Evolutionary conservation across 2,888 invertebrate genomes (phyloP).

Genomic region (Elegia similella): DNA sequence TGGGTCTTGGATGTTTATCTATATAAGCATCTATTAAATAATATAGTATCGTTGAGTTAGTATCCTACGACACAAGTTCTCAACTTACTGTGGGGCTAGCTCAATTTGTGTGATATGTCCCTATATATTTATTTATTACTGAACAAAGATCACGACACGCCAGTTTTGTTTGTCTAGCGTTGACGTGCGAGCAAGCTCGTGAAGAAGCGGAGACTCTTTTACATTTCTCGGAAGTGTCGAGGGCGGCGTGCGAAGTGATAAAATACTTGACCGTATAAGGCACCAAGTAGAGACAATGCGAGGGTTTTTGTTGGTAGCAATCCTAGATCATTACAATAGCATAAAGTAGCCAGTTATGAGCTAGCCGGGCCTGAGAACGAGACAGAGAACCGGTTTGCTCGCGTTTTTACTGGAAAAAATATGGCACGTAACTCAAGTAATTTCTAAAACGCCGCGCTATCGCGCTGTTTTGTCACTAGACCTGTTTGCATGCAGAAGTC

Average conservation of each 20-base stretch:
- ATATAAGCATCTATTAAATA: too few species aligned
- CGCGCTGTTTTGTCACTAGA: slow-evolving; percentile 7
- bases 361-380: slow-evolving; percentile 58
- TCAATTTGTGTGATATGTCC: too few species aligned
- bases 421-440: slow-evolving; percentile 46
- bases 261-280: slow-evolving; percentile 56
- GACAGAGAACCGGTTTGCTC: slow-evolving; percentile 65
- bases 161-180: slow-evolving; percentile 37
- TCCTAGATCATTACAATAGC: slow-evolving; percentile 78
- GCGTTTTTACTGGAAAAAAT: slow-evolving; percentile 65
- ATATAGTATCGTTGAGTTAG: too few species aligned
- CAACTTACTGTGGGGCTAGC: too few species aligned
- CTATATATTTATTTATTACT: too few species aligned
- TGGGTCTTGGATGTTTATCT: too few species aligned
- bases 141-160: slow-evolving; percentile 7
- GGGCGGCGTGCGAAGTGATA: slow-evolving; percentile 60
- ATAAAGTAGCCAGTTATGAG: slow-evolving; percentile 77
- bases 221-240: slow-evolving; percentile 56
- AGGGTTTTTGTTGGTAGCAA: slow-evolving; percentile 66
- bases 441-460: slow-evolving; percentile 41
- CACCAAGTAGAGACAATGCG: slow-evolving; percentile 70
- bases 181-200: slow-evolving; percentile 26
- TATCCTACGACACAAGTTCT: too few species aligned
- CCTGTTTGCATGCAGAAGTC: background rate
- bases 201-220: slow-evolving; percentile 30